Conservation (phyloP, 2,888 invertebrate species). For the Thereva nobilitata region DNA sequence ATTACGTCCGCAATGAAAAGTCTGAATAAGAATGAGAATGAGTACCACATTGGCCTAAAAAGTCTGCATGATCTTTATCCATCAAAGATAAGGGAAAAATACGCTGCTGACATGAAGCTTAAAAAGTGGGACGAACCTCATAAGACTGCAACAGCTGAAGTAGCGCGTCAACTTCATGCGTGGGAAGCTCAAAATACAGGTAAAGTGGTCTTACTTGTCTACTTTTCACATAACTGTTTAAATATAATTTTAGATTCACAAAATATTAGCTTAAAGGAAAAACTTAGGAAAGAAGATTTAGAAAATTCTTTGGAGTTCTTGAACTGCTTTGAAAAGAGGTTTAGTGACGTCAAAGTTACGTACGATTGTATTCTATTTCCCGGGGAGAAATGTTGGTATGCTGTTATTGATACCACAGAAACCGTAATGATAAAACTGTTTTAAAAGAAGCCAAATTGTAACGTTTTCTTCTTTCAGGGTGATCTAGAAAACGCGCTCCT, state of each 20-base stretch:
- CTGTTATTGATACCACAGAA: slow-evolving; percentile 54
- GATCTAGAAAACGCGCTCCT: slow-evolving; percentile 76
- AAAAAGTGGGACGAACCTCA: slow-evolving; percentile 85
- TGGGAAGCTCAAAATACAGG: slow-evolving; percentile 71
- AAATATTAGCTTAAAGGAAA: slow-evolving; percentile 69
- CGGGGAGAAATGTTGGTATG: slow-evolving; percentile 85
- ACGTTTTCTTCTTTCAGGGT: slow-evolving; percentile 65
- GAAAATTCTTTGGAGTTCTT: slow-evolving; percentile 85
- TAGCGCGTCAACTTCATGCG: slow-evolving; percentile 72
- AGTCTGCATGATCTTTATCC: slow-evolving; percentile 87
- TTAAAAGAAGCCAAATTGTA: background rate
- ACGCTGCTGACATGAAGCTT: slow-evolving; percentile 77
- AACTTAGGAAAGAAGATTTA: slow-evolving; percentile 83
- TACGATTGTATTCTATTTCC: slow-evolving; percentile 94
- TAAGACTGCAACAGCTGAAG: slow-evolving; percentile 77
- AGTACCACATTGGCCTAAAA: slow-evolving; percentile 86
- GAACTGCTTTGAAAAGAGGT: slow-evolving; percentile 83
- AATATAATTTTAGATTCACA: slow-evolving; percentile 54
- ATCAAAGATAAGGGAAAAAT: slow-evolving; percentile 77
- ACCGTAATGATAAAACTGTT: slow-evolving; percentile 44
- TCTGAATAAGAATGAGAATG: slow-evolving; percentile 77
- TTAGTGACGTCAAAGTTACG: slow-evolving; percentile 81
- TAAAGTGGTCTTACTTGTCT: slow-evolving; percentile 45
- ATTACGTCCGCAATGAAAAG: slow-evolving; percentile 52
- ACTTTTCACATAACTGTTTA: background rate